phyloP scores from a whole-genome alignment of 2,113 vertebrate species.

The Rhinichthys klamathensis region DNA sequence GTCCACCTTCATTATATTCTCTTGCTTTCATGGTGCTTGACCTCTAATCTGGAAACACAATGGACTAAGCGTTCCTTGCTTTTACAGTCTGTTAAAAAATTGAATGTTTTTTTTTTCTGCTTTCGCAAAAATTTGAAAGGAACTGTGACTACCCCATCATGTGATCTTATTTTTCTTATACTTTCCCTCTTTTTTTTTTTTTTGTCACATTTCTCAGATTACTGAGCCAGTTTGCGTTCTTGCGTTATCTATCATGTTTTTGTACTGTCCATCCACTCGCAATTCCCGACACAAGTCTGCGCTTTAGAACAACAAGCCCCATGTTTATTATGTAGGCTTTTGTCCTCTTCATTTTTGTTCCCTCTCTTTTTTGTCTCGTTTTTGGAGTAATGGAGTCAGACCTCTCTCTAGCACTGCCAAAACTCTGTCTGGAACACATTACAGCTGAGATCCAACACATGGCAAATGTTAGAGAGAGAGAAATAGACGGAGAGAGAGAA shows the following conservation, averaged over 20 bases:
- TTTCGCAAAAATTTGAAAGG: background rate
- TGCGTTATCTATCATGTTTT: background rate
- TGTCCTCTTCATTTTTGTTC: slow-evolving; percentile 32
- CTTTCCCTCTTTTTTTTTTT: background rate
- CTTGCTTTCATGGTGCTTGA: background rate
- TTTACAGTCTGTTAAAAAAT: slow-evolving; percentile 6
- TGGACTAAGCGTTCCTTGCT: background rate
- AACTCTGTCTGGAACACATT: slow-evolving; percentile 79
- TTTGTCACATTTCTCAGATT: background rate
- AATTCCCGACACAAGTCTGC: slow-evolving; percentile 14
- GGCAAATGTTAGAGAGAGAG: slow-evolving; percentile 75
- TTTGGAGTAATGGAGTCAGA: slow-evolving; percentile 41
- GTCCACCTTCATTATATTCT: background rate
- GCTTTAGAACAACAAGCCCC: slow-evolving; percentile 29
- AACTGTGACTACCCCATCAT: slow-evolving; percentile 25
- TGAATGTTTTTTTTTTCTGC: background rate
- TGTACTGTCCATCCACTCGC: background rate
- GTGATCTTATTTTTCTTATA: slow-evolving; percentile 7
- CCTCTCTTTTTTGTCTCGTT: slow-evolving; percentile 7
- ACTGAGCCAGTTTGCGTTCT: background rate
- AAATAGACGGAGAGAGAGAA: slow-evolving; percentile 52
- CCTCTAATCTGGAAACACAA: background rate
- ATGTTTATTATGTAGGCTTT: slow-evolving; percentile 11
- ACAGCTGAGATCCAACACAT: slow-evolving; percentile 84
- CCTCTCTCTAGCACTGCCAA: slow-evolving; percentile 64